phyloP scores from a whole-genome alignment of 2,797 vertebrate genomes.

The Phrynocephalus vlangalii region DNA sequence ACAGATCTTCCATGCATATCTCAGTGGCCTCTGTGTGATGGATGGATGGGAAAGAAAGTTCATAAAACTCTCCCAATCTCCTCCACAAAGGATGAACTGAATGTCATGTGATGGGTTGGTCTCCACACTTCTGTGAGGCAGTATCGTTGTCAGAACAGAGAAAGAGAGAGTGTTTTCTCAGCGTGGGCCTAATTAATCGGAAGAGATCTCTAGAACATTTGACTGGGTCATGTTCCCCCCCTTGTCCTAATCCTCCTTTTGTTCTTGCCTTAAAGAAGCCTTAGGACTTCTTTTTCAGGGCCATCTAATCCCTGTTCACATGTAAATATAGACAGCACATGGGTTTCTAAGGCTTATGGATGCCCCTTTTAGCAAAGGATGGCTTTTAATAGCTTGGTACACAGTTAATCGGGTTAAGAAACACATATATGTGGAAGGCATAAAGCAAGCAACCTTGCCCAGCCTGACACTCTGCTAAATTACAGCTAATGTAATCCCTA shows the following conservation, averaged over 20 bases:
- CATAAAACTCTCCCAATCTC: accelerated
- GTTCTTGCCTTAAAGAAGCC: conserved; percentile 30
- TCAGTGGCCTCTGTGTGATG: background rate
- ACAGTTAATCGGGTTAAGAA: conserved; percentile 56
- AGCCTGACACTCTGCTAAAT: background rate
- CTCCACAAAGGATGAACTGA: background rate
- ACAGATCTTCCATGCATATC: background rate
- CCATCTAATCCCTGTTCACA: conserved; percentile 53
- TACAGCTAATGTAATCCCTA: background rate
- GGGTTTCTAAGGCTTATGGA: conserved; percentile 59
- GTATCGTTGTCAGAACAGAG: background rate
- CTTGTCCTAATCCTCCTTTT: conserved; percentile 25
- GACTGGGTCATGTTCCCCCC: background rate
- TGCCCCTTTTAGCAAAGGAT: conserved; percentile 56
- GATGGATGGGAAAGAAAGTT: background rate
- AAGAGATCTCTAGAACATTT: conserved; percentile 3
- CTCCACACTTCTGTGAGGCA: background rate
- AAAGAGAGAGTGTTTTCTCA: conserved; percentile 41
- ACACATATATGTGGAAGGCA: background rate
- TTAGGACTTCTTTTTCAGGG: conserved; percentile 33
- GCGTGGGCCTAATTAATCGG: conserved; percentile 32
- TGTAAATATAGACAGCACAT: conserved; percentile 55
- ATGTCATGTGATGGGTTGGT: background rate
- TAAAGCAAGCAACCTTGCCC: background rate
- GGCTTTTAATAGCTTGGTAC: conserved; percentile 62